Base-by-base conservation (phyloP, 2,797 vertebrate species). In the Gallirallus australis region DNA sequence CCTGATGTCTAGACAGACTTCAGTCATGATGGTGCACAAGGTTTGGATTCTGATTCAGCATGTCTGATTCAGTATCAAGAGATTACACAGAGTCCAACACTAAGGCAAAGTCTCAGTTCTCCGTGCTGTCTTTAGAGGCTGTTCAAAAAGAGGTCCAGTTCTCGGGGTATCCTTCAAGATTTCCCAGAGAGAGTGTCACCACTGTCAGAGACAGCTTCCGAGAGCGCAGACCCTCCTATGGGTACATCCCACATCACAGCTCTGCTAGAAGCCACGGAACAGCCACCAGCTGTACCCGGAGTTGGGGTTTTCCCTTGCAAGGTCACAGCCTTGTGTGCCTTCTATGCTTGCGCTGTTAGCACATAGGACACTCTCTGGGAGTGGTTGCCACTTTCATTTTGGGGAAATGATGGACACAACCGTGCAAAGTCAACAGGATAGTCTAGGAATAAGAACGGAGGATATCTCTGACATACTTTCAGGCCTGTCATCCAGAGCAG, bases 331-430 rank as follows among this genome's bases (percentile, higher is more conserved):
- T 86, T 0, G 0, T 4, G 17, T 50, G 30, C 27, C 37, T 81
- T 40, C 28, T 80, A 79, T 6, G 1, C 37, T 65, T 89, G 20
- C 28, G 17, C 10, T 70, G 12, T 14, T 57, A 80, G 47, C 31
- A 50, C 33, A 39, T 40, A 18, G 24, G 15, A 50, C 13, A 2
- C 28, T 6, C 15, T 52, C n/a, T 6, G 1, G 4, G 16, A 50
- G 15, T 3, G 4, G 2, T 0, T 57, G 5, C 15, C 2, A 0
- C 14, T 5, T 33, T 63, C 17, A 25, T 37, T 73, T 69, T 37
- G 28, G 15, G 9, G 17, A 42, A 33, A 25, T 30, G 21, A 40
- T 0, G 2, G 60, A 59, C 24, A 45, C 0, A 0, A 9, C 31
- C 71, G 7, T 20, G 60, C 50, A 60, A 81, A 86, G 65, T 15